These are phyloP conservation scores for Crossocerus cetratus DNA, from an alignment of 2,888 invertebrate species.

Conservation along the genomic window DNA sequence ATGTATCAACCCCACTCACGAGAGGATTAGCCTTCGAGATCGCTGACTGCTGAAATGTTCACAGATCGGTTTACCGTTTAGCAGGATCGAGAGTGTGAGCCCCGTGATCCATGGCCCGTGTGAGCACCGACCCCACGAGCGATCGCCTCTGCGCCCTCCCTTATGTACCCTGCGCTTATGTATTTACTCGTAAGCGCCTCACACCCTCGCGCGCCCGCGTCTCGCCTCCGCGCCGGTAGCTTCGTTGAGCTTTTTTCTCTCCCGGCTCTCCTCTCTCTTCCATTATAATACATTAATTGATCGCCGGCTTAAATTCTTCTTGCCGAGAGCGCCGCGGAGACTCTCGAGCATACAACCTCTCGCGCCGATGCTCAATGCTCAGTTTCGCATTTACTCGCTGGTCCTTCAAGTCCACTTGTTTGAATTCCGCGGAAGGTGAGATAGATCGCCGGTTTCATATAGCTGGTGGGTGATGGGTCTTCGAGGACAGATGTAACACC, in stretches of 20 bases:
- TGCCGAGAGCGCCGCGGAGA: too few species aligned
- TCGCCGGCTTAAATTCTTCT: neutral
- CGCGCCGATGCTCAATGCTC: too few species aligned
- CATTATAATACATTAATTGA: neutral
- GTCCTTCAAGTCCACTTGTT: too few species aligned
- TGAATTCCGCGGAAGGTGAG: too few species aligned
- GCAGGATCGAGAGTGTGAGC: conserved; percentile 74
- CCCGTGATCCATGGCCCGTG: conserved; percentile 67
- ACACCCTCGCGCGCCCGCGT: conserved; percentile 10
- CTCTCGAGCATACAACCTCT: too few species aligned
- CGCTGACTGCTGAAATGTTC: conserved; percentile 77
- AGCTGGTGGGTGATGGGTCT: too few species aligned
- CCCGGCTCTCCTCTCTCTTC: neutral
- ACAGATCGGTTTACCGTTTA: conserved; percentile 77
- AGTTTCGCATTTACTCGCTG: too few species aligned
- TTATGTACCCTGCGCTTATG: neutral
- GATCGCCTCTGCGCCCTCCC: neutral
- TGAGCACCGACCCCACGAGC: conserved; percentile 52
- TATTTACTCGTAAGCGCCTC: conserved; percentile 19
- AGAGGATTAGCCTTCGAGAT: conserved; percentile 75
- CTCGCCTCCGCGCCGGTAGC: neutral
- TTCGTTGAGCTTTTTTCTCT: neutral
- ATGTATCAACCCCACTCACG: conserved; percentile 73
- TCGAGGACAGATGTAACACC: too few species aligned
- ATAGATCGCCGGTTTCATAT: too few species aligned